Evolutionary conservation across 1,140 invertebrate species (phyloP), one percentile per base, ranked within the genome.

Genomic region (Drosophila parabipectinata): DNA sequence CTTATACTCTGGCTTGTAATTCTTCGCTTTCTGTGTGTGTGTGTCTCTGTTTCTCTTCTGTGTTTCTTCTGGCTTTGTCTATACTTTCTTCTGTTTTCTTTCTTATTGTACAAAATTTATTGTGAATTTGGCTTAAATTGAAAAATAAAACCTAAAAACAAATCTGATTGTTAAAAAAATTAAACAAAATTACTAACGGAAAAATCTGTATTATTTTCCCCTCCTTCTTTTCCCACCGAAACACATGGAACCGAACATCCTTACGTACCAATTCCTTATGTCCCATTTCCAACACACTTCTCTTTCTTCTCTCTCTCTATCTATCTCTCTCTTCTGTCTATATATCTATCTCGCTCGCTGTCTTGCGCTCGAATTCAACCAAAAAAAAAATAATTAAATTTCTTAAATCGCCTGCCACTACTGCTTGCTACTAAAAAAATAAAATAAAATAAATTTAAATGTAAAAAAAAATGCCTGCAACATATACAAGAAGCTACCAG

Each of bases 401-500:
- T 67, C 24, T 37, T 24, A 26, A 26, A 50, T 26, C 47, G 47
- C 34, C 41, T 18, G 15, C 41, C 41, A 44, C 41, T 47, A 57
- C 30, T 58, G 56, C 56, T 58, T 58, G 56, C 56, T 47, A 37
- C 56, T 2, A 47, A 45, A 15, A 18, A 26, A 50, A 28, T 0
- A 5, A 5, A 52, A n/a, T n/a, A n/a, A 32, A 59, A 41, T 14
- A 7, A 44, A 44, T 15, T 10, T 14, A 44, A 44, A 37, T 37
- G 34, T n/a, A 37, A 37, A 9, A 37, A 15, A 37, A 58, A 75
- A 56, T 37, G 12, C 34, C 34, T 37, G 34, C 54, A 77, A 88
- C 79, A 69, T 72, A 83, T 87, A 72, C 82, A 90, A 91, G 90
- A 91, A 92, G 91, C 79, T 92, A 77, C 91, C 91, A 64, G 91